Evolutionary conservation across 2,797 vertebrate genomes (phyloP).

Genomic region (Eurystomus glaucurus): DNA sequence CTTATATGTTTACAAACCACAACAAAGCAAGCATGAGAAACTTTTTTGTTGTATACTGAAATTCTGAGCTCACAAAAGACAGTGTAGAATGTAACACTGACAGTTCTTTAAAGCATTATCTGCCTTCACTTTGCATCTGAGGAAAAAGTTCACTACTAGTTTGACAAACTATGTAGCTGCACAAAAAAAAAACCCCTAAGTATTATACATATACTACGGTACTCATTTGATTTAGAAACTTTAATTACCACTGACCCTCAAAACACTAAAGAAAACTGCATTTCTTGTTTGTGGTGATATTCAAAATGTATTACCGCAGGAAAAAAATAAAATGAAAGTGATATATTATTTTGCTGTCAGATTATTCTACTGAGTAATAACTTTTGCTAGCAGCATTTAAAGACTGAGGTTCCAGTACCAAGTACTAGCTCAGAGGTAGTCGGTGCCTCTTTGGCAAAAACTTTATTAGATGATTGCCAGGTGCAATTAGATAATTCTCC

Average conservation of each 20-base stretch:
- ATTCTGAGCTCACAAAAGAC: background rate
- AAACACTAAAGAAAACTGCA: background rate
- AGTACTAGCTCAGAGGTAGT: background rate
- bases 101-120: background rate
- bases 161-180: background rate
- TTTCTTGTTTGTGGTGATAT: background rate
- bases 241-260: background rate
- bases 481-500: background rate
- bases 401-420: background rate
- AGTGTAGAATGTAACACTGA: background rate
- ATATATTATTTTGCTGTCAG: background rate
- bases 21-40: background rate
- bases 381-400: background rate
- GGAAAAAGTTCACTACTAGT: background rate
- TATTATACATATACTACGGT: background rate
- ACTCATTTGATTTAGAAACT: background rate
- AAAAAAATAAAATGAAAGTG: background rate
- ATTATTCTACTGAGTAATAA: background rate
- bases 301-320: background rate
- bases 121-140: background rate
- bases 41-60: background rate
- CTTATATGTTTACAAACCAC: background rate
- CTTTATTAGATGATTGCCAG: background rate
- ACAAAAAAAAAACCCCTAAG: background rate
- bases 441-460: background rate